Evolutionary conservation across 2,888 invertebrate species (phyloP).

Genomic region (Alcis repandata): DNA sequence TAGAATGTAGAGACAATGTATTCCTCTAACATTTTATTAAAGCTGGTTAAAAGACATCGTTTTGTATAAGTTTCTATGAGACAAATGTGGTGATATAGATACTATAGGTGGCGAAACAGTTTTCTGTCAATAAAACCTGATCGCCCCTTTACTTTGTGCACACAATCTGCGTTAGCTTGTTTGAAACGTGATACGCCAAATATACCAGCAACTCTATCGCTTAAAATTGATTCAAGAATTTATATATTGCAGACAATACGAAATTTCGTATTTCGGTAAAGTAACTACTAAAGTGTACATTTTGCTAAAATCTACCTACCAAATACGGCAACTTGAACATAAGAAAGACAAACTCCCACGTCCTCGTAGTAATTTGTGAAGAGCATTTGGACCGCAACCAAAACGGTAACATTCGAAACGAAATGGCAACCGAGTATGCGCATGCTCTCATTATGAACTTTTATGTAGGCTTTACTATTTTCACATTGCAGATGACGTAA

Average conservation of each 20-base stretch:
- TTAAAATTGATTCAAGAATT: background rate
- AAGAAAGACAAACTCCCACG: conserved; percentile 19
- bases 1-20: background rate
- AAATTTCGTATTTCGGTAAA: background rate
- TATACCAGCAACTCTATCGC: background rate
- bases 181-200: background rate
- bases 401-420: conserved; percentile 18
- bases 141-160: background rate
- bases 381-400: conserved; percentile 35
- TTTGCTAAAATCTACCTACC: background rate
- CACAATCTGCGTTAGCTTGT: background rate
- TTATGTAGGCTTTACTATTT: conserved; percentile 12
- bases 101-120: background rate
- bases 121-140: conserved; percentile 8
- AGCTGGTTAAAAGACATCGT: background rate
- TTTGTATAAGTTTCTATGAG: conserved; percentile 29
- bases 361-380: conserved; percentile 23
- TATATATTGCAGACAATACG: background rate
- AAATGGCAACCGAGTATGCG: conserved; percentile 5
- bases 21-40: background rate
- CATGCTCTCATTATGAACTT: conserved; percentile 5
- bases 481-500: background rate
- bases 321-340: conserved; percentile 6
- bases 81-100: conserved; percentile 28
- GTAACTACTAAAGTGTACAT: background rate